Evolutionary conservation across 1,140 invertebrate species (phyloP).

Genomic region (Zaprionus davidi): DNA sequence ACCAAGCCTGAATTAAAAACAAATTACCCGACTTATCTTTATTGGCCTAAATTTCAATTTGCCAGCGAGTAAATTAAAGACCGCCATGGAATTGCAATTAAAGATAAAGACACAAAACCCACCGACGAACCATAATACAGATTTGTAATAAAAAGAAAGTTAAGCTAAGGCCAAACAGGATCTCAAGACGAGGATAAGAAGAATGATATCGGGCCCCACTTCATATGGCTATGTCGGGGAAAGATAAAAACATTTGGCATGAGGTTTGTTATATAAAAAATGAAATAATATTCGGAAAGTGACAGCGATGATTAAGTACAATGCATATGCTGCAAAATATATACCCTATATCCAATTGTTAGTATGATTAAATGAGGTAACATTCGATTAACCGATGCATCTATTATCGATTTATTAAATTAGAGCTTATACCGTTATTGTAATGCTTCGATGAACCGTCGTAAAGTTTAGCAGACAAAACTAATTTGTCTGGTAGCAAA

Average conservation of each 20-base stretch:
- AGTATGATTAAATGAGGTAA: background rate
- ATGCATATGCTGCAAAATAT: background rate
- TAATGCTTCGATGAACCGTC: background rate
- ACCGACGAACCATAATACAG: slow-evolving; percentile 15
- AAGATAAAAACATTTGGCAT: slow-evolving; percentile 37
- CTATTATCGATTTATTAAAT: background rate
- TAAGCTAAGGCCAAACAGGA: slow-evolving; percentile 28
- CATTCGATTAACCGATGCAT: background rate
- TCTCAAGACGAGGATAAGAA: slow-evolving; percentile 6
- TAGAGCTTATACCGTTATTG: background rate
- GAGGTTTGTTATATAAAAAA: slow-evolving; percentile 33
- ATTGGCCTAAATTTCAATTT: slow-evolving; percentile 74
- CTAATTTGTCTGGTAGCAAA: background rate
- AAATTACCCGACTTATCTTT: slow-evolving; percentile 71
- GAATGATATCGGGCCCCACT: slow-evolving; percentile 30
- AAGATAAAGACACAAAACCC: slow-evolving; percentile 62
- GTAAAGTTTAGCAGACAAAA: background rate
- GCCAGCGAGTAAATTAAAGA: slow-evolving; percentile 69
- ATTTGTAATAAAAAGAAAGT: slow-evolving; percentile 40
- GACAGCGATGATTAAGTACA: background rate
- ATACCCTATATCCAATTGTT: slow-evolving; percentile 1
- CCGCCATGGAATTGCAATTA: slow-evolving; percentile 67
- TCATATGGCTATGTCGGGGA: slow-evolving; percentile 24
- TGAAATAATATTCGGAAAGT: slow-evolving; percentile 7
- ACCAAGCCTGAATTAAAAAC: slow-evolving; percentile 36